phyloP scores from a whole-genome alignment of 23 tunicate species.

The Styela clava region DNA sequence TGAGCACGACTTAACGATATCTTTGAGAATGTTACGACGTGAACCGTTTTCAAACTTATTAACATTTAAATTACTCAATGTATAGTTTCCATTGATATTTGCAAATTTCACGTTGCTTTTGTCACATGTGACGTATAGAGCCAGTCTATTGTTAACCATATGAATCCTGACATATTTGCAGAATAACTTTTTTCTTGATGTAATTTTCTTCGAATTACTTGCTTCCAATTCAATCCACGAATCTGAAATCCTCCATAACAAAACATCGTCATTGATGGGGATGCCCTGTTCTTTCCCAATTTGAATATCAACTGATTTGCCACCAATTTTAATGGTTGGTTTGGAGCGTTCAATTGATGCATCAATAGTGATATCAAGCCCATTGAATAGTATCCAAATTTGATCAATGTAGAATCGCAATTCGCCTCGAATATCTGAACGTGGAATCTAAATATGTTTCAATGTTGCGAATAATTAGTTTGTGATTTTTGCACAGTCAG shows the following conservation, averaged over 20 bases:
- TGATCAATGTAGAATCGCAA: constrained; percentile 20
- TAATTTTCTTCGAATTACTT: constrained; percentile 4
- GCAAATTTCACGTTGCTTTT: constrained; percentile 10
- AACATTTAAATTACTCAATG: too few species aligned
- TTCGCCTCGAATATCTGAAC: background rate
- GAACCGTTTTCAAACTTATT: too few species aligned
- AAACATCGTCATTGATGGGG: constrained; percentile 19
- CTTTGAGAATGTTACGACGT: too few species aligned
- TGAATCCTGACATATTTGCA: constrained; percentile 22
- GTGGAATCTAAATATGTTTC: background rate
- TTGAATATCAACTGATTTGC: constrained; percentile 1
- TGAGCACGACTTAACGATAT: constrained; percentile 4
- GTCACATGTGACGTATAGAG: constrained; percentile 25
- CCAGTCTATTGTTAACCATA: constrained; percentile 2
- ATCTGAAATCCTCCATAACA: constrained; percentile 12
- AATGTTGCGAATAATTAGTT: too few species aligned
- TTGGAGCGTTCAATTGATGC: constrained; percentile 5
- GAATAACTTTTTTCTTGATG: background rate
- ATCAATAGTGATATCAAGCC: background rate
- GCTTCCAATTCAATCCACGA: constrained; percentile 29
- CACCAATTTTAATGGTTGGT: constrained; percentile 25
- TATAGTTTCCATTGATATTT: too few species aligned
- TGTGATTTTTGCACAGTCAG: too few species aligned
- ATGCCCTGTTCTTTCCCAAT: constrained; percentile 32
- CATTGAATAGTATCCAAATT: background rate